Evolutionary conservation across 2,797 vertebrate species (phyloP).

Genomic region (Macropus fuliginosus): DNA sequence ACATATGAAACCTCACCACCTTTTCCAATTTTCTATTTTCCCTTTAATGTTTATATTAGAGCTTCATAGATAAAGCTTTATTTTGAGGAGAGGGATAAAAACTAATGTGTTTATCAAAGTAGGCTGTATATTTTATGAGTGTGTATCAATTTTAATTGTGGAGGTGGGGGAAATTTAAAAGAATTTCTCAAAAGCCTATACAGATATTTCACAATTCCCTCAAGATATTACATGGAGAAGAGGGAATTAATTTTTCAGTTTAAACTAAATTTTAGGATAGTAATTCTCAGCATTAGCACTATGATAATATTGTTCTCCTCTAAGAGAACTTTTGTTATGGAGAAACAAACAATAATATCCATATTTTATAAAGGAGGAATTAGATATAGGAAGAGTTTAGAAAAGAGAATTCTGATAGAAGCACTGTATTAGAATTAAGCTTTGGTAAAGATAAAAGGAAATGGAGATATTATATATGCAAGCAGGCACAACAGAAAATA

Average conservation of each 20-base stretch:
- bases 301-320: conserved; percentile 33
- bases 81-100: conserved; percentile 28
- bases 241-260: conserved; percentile 40
- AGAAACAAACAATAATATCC: conserved; percentile 46
- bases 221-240: conserved; percentile 48
- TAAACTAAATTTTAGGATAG: conserved; percentile 48
- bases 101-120: neutral
- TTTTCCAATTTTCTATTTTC: conserved; percentile 55
- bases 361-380: conserved; percentile 40
- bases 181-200: conserved; percentile 18
- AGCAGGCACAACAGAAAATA: conserved; percentile 39
- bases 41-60: conserved; percentile 47
- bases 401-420: conserved; percentile 38
- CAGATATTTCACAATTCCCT: conserved; percentile 43
- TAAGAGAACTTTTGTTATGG: conserved; percentile 59
- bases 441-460: conserved; percentile 27
- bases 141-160: conserved; percentile 54
- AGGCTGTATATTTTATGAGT: conserved; percentile 36
- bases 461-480: conserved; percentile 26
- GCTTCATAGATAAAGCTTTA: conserved; percentile 16
- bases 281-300: conserved; percentile 16
- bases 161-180: conserved; percentile 31
- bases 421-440: conserved; percentile 46
- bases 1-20: conserved; percentile 40
- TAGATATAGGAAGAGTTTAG: conserved; percentile 18